A percentile compares a stretch with the other conserved stretches of the same genome.
These are phyloP conservation scores for Halichondria panicea DNA, from an alignment of 37 sponge, comb jelly and placozoan genomes.

Conservation along the genomic window DNA sequence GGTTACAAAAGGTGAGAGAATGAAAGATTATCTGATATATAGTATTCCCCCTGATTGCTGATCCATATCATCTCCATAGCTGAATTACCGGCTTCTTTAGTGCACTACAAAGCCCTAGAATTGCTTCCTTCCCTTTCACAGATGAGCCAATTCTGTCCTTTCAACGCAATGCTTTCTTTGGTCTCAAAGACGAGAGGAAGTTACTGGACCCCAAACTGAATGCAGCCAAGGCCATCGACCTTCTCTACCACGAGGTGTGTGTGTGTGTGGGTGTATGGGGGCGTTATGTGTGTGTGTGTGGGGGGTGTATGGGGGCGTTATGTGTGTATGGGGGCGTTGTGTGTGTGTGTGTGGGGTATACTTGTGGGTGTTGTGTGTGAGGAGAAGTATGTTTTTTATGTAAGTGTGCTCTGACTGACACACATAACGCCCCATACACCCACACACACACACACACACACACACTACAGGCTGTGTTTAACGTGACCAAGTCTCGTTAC, in stretches of 20 bases:
- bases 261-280: not conserved
- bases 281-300: not conserved
- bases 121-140: not conserved
- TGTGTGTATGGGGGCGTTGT: not conserved
- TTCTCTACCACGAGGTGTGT: constrained; percentile 73
- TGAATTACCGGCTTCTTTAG: not conserved
- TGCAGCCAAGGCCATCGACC: constrained; percentile 46
- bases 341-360: not conserved
- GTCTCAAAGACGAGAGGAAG: constrained; percentile 70
- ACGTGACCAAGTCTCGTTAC: constrained; percentile 68
- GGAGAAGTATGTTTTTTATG: not conserved
- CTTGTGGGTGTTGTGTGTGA: not conserved
- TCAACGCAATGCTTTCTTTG: constrained; percentile 64
- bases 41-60: too few species aligned
- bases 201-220: constrained; percentile 31
- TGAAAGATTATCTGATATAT: too few species aligned
- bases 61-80: not conserved
- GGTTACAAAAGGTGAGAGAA: constrained; percentile 32
- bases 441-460: constrained; percentile 6
- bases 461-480: constrained; percentile 70
- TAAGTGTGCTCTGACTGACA: not conserved
- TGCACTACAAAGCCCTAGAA: not conserved
- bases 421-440: not conserved
- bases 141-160: constrained; percentile 76
- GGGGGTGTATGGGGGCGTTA: not conserved